phyloP scores from a whole-genome alignment of 1,140 invertebrate species.

The Scaptomyza graminum region DNA sequence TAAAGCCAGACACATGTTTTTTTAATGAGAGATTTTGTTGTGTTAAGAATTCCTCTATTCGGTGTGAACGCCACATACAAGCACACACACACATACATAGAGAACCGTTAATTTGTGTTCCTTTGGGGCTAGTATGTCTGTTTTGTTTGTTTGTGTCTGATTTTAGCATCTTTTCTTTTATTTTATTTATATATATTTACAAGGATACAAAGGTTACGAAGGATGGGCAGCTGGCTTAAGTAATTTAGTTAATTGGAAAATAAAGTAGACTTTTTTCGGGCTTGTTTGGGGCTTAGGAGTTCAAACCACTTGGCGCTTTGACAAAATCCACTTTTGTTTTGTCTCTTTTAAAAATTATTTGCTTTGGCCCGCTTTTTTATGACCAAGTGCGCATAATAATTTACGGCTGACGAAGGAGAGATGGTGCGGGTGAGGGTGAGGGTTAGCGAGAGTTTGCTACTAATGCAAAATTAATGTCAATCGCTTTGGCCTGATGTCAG shows the following conservation, averaged over 20 bases:
- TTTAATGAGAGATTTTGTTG: neutral
- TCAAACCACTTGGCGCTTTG: conserved; percentile 50
- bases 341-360: neutral
- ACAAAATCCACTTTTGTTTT: conserved; percentile 50
- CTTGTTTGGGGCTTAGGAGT: neutral
- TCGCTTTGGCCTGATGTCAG: conserved; percentile 41
- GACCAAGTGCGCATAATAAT: conserved; percentile 69
- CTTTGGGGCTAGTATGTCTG: conserved; percentile 3
- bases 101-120: conserved; percentile 11
- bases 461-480: conserved; percentile 82
- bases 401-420: conserved; percentile 50
- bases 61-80: conserved; percentile 16
- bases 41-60: conserved; percentile 1
- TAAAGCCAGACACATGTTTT: conserved; percentile 53
- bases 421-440: conserved; percentile 37
- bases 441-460: neutral
- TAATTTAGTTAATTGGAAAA: conserved; percentile 81
- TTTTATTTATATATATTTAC: conserved; percentile 29
- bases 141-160: conserved; percentile 33
- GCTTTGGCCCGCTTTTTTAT: conserved; percentile 39
- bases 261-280: conserved; percentile 54
- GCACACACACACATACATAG: conserved; percentile 12
- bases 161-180: conserved; percentile 21
- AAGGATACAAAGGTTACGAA: neutral
- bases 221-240: conserved; percentile 49